phyloP scores from a whole-genome alignment of 2,113 vertebrate species.

The Ibidorhyncha struthersii region DNA sequence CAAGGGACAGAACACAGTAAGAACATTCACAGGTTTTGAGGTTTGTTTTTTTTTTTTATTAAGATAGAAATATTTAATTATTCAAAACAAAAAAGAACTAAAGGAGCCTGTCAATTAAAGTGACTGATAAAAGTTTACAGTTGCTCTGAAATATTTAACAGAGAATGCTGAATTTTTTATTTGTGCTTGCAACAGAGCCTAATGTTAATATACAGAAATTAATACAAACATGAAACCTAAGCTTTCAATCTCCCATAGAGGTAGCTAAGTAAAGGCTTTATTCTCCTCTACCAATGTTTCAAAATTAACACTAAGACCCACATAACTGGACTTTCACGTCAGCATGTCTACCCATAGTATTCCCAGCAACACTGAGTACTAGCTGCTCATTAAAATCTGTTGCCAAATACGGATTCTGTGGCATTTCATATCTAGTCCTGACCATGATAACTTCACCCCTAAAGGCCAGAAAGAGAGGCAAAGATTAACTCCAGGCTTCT shows the following conservation, averaged over 20 bases:
- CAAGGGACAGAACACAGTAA: background rate
- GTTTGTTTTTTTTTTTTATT: background rate
- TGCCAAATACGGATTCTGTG: background rate
- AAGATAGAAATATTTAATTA: slow-evolving; percentile 9
- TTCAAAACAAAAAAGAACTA: background rate
- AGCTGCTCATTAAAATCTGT: background rate
- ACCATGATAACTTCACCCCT: background rate
- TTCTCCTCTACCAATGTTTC: background rate
- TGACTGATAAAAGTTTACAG: background rate
- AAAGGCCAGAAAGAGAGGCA: background rate
- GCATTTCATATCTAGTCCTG: background rate
- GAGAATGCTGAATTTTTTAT: slow-evolving; percentile 9
- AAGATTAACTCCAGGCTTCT: background rate
- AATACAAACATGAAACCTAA: background rate
- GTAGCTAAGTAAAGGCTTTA: background rate
- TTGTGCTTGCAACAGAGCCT: background rate
- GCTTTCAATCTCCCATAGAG: background rate
- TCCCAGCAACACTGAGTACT: background rate
- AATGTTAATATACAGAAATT: background rate
- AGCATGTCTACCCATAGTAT: accelerated
- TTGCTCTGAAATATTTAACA: slow-evolving; percentile 31
- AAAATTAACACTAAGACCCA: background rate
- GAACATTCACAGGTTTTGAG: background rate
- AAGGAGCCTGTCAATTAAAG: slow-evolving; percentile 23
- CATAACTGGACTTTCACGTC: accelerated